A percentile compares a stretch with the other conserved stretches of the same genome.
phyloP scores from a whole-genome alignment of 2,797 vertebrate species.

The Spea hammondii region DNA sequence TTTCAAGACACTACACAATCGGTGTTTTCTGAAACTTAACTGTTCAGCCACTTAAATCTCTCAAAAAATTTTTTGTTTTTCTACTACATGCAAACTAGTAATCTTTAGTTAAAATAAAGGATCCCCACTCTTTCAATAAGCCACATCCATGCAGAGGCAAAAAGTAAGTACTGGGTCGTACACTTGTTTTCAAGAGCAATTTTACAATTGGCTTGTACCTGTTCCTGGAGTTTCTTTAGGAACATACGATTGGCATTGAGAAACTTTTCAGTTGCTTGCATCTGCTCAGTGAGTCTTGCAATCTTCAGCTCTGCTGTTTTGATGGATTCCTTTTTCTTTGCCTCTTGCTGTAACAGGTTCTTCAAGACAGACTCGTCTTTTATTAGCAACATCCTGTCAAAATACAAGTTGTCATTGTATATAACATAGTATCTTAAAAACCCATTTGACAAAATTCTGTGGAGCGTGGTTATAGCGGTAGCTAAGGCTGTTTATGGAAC shows the following conservation, averaged over 20 bases:
- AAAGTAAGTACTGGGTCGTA: too few species aligned
- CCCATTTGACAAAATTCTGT: too few species aligned
- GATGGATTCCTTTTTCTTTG: conserved; percentile 88
- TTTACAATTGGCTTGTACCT: conserved; percentile 69
- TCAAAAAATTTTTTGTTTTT: neutral
- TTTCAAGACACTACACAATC: neutral
- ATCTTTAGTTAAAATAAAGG: too few species aligned
- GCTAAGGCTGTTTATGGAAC: too few species aligned
- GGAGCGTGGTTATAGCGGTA: too few species aligned
- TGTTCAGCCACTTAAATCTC: neutral
- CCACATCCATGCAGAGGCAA: too few species aligned
- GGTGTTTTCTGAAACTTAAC: neutral
- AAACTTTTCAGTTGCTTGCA: conserved; percentile 89
- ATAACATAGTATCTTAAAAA: too few species aligned
- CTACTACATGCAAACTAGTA: too few species aligned
- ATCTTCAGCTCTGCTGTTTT: conserved; percentile 86
- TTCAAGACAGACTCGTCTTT: conserved; percentile 86
- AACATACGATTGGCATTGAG: conserved; percentile 80
- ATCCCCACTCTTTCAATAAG: too few species aligned
- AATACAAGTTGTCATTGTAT: neutral
- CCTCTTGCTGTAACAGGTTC: conserved; percentile 88
- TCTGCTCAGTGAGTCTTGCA: conserved; percentile 83
- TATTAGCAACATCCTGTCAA: conserved; percentile 79
- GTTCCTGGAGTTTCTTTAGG: conserved; percentile 91
- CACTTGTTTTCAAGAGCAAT: neutral